Evolutionary conservation across 2,888 invertebrate genomes (phyloP).

Genomic region (Buathra laborator): DNA sequence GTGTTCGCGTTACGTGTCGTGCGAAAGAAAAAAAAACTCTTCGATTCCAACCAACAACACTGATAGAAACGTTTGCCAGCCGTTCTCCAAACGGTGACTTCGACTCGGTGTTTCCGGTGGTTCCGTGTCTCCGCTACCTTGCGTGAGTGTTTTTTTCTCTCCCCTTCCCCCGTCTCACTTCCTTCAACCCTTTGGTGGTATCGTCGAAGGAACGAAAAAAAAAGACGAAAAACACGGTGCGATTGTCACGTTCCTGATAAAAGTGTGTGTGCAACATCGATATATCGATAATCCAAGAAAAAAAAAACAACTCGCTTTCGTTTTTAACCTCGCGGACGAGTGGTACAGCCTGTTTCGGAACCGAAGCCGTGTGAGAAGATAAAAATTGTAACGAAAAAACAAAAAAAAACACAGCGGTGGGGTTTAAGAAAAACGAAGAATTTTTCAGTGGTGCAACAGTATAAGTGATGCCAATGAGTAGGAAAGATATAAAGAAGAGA

Average conservation of each 20-base stretch:
- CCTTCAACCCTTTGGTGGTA: constrained; percentile 40
- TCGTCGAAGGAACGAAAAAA: not conserved
- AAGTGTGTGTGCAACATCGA: constrained; percentile 38
- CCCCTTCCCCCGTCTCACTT: constrained; percentile 47
- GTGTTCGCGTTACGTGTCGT: constrained; percentile 37
- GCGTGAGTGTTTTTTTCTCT: constrained; percentile 50
- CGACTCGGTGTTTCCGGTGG: constrained; percentile 68
- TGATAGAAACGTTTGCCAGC: constrained; percentile 61
- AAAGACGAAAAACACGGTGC: constrained; percentile 29
- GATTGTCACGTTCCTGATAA: constrained; percentile 53
- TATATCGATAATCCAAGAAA: constrained; percentile 21
- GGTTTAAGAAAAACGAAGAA: not conserved
- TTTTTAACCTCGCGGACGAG: constrained; percentile 45
- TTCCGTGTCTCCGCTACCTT: constrained; percentile 54
- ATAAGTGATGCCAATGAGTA: constrained; percentile 33
- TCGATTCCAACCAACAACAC: constrained; percentile 11
- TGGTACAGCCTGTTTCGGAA: not conserved
- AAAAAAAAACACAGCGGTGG: not conserved
- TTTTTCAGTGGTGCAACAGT: constrained; percentile 3
- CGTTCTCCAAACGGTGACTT: constrained; percentile 68
- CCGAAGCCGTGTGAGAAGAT: constrained; percentile 11
- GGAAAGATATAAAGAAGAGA: constrained; percentile 41
- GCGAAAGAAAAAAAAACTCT: constrained; percentile 23
- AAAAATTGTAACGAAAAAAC: not conserved
- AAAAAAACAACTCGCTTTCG: constrained; percentile 58